Percentiles rank a stretch among this genome's conserved stretches.
phyloP scores from a whole-genome alignment of 2,113 vertebrate genomes.

The Sturnira hondurensis region DNA sequence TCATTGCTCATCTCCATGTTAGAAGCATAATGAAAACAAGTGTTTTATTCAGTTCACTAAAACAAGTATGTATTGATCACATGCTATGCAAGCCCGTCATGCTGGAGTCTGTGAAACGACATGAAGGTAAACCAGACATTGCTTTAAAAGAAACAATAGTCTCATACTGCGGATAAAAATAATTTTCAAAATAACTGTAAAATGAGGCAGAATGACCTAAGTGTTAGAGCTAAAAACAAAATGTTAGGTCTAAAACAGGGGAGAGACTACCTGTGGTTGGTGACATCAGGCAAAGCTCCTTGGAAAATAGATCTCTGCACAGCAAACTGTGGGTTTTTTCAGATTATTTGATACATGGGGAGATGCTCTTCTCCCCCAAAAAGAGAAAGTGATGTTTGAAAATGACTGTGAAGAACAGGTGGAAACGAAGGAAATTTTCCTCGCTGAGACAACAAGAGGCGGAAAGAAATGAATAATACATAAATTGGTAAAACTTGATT shows the following conservation, averaged over 20 bases:
- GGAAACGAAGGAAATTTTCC: not conserved
- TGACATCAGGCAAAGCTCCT: not conserved
- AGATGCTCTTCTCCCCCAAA: not conserved
- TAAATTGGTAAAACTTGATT: not conserved
- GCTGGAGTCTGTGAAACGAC: not conserved
- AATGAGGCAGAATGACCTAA: not conserved
- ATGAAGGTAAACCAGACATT: not conserved
- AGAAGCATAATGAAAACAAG: not conserved
- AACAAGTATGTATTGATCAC: not conserved
- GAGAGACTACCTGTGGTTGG: not conserved
- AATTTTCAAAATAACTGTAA: not conserved
- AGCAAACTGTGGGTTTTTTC: not conserved
- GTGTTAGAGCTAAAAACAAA: not conserved
- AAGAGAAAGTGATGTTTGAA: not conserved
- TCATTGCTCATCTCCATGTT: not conserved
- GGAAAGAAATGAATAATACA: not conserved
- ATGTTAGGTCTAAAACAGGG: not conserved
- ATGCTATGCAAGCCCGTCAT: not conserved
- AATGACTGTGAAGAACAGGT: not conserved
- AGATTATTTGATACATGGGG: not conserved
- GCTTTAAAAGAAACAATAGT: not conserved
- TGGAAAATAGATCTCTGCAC: not conserved
- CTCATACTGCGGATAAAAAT: not conserved
- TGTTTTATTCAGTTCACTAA: not conserved
- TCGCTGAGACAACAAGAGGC: not conserved